Base-by-base conservation (phyloP, 2,113 vertebrate genomes). In the Leptodactylus fuscus region DNA sequence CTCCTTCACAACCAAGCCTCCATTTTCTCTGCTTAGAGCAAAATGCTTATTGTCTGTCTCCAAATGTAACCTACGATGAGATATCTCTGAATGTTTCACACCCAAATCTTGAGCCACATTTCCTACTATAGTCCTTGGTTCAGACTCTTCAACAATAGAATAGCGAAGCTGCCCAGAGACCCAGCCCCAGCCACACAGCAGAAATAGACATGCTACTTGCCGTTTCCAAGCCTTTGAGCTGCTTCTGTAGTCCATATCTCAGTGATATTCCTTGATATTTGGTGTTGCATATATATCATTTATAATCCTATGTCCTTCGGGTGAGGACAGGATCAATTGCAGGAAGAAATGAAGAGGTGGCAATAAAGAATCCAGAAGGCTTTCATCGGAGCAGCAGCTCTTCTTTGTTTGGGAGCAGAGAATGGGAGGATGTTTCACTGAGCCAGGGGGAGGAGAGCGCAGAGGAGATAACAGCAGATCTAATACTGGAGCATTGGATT, bases 91-190 rank as follows among this genome's bases (percentile, higher is more conserved):
- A 46, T 91, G 36, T 34, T 94, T 93, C 76, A 97, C 87, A 62
- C 93, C 93, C 1, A 97, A 84, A 90, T 96, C 96, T 88, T 95
- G 95, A 74, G 93, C 95, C 16, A 96, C 79, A 89, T 96, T 95
- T 75, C 96, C 95, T 49, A 97, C 94, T 16, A 92, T 88, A 29
- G 93, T 92, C 3, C 95, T 95, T n/a, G 88, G 89, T 65, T 94
- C 93, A 48, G 12, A 91, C 51, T 93, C 94, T 87, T 96, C 93
- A 1, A 92, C 91, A 92, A 93, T 89, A 15, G 91, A 92, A 83
- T 92, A 94, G 38, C 90, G 92, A 80, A 95, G 94, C 58, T 93
- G 94, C 2, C 91, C 81, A 82, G 89, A 92, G 91, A 88, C 88
- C 92, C 88, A 94, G 94, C 95, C 94, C 87, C 94, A 90, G 85